Evolutionary conservation across 2,113 vertebrate species (phyloP), one percentile per base, ranked within the genome.

Genomic region (Condylura cristata): DNA sequence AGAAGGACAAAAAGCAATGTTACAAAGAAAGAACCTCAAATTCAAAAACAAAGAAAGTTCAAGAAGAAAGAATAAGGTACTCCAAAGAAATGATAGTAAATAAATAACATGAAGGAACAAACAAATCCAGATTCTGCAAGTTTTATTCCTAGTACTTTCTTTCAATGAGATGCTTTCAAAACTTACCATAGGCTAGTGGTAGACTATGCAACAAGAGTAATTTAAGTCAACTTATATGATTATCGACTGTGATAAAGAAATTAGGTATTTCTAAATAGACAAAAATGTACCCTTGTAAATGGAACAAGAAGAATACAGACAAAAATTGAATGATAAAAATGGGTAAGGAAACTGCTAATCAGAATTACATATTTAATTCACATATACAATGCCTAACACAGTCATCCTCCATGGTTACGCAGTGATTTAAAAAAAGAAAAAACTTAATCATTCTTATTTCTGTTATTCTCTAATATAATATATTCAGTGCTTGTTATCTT

Each of bases 161-260:
- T 68, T 86, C 82, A 26, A 32, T 17, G 22, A 91, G 44, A 91
- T 26, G 28, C 8, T 81, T 89, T 51, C n/a, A 65, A 68, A 79
- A 90, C 46, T 34, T 79, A 18, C 87, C 8, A 82, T 4, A 68
- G 48, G 22, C 44, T 85, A 81, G 8, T 0, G 0, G 13, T 30
- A 14, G 24, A 53, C 63, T 81, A 32, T 28, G 51, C 85, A 96
- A 94, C 22, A 71, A 81, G 2, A 22, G 30, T 80, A 9, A 95
- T 93, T 88, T 93, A 60, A 74, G 79, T 72, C 75, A 89, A 96
- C 34, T 78, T 87, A 71, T 48, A 58, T 32, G n/a, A 78, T 86
- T 68, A 90, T 37, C 66, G 79, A 56, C 18, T 63, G 9, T 51
- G 63, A 81, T 48, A 61, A 60, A 90, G 20, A 53, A 83, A 56